These are phyloP conservation scores for Alces alces DNA, from an alignment of 2,113 vertebrate species.

Conservation along the genomic window DNA sequence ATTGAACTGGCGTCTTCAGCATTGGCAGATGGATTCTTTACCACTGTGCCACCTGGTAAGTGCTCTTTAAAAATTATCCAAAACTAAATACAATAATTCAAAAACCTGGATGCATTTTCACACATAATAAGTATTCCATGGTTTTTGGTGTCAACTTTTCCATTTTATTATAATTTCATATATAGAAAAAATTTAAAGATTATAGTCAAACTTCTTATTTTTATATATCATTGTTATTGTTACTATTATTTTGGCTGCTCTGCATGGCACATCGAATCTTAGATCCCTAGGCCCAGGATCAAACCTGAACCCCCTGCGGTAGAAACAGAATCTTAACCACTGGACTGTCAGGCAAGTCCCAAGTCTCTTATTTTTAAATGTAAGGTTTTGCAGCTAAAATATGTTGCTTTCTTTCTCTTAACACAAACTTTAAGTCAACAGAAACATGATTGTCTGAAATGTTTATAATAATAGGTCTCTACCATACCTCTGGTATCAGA, in stretches of 20 bases:
- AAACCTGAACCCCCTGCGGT: rapidly evolving
- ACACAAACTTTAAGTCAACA: background rate
- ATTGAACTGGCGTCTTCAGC: background rate
- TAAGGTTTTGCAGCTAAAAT: background rate
- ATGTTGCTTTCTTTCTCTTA: background rate
- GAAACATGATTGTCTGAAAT: background rate
- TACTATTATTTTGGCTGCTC: background rate
- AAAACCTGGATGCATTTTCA: background rate
- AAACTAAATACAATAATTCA: background rate
- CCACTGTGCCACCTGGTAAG: background rate
- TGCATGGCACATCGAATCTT: background rate
- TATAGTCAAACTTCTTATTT: background rate
- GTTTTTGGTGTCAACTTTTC: background rate
- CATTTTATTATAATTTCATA: background rate
- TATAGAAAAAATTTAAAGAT: background rate
- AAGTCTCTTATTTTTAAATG: background rate
- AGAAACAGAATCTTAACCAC: background rate
- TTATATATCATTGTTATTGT: background rate
- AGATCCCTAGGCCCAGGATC: background rate
- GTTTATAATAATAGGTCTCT: background rate
- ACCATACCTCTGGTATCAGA: background rate
- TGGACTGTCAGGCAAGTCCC: background rate
- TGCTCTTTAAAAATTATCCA: background rate
- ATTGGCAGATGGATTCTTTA: background rate
- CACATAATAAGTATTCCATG: background rate